Evolutionary conservation across 2,888 invertebrate genomes (phyloP).

Genomic region (Patella pellucida): DNA sequence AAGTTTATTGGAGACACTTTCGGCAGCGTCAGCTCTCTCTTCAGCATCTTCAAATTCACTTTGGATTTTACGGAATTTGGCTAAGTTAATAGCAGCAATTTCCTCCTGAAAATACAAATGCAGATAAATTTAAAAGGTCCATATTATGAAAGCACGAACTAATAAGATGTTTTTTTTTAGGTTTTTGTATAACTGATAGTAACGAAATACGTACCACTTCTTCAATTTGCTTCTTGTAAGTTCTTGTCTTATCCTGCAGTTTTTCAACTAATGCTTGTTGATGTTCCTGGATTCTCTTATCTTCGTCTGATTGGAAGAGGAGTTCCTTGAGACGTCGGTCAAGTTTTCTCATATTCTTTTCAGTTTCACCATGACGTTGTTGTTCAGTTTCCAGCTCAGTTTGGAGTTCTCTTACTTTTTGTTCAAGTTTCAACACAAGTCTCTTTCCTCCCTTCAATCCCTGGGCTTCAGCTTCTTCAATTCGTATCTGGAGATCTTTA

Average conservation of each 20-base stretch:
- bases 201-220: slow-evolving; percentile 79
- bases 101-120: slow-evolving; percentile 63
- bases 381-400: slow-evolving; percentile 89
- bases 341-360: slow-evolving; percentile 96
- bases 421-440: slow-evolving; percentile 98
- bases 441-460: slow-evolving; percentile 99
- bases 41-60: slow-evolving; percentile 73
- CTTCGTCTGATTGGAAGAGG: slow-evolving; percentile 83
- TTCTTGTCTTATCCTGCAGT: slow-evolving; percentile 97
- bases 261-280: slow-evolving; percentile 99
- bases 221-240: slow-evolving; percentile 99
- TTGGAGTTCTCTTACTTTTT: slow-evolving; percentile 71
- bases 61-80: slow-evolving; percentile 73
- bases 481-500: slow-evolving; percentile 92
- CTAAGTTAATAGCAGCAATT: slow-evolving; percentile 72
- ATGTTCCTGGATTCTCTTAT: slow-evolving; percentile 99
- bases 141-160: not conserved
- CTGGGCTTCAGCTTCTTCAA: slow-evolving; percentile 96
- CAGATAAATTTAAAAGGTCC: not conserved
- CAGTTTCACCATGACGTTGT: slow-evolving; percentile 96
- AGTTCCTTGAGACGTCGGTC: slow-evolving; percentile 96
- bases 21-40: slow-evolving; percentile 72
- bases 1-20: slow-evolving; percentile 71
- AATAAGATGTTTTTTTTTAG: not conserved
- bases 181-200: not conserved